Conservation (phyloP, 2,888 invertebrate genomes). For the Brachypalpus laphriformis region DNA sequence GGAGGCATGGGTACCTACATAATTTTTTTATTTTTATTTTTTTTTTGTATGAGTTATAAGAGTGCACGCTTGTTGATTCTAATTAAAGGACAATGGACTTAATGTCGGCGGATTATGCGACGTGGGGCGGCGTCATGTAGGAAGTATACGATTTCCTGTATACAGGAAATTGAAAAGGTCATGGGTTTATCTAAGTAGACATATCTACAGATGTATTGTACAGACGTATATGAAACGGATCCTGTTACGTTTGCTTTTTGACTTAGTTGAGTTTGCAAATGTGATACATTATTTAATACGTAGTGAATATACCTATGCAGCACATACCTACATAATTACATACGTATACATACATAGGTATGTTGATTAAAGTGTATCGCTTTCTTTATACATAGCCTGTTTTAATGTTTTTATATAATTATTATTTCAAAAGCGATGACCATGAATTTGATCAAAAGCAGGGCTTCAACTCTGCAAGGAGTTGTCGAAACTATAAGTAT, state of each 20-base stretch:
- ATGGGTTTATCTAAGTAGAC: not conserved
- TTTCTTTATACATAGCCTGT: too few relatives aligned
- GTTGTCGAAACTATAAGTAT: too few relatives aligned
- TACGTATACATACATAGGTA: too few relatives aligned
- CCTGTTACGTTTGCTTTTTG: not conserved
- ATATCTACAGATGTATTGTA: not conserved
- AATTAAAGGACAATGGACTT: slow-evolving; percentile 19
- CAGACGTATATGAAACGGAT: not conserved
- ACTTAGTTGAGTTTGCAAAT: not conserved
- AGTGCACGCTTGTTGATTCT: slow-evolving; percentile 28
- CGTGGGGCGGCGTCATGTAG: not conserved
- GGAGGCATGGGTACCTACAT: not conserved
- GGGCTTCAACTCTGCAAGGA: too few relatives aligned
- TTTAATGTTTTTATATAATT: too few relatives aligned
- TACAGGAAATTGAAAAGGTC: not conserved
- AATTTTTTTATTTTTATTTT: not conserved
- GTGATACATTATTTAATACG: too few relatives aligned
- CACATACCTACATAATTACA: too few relatives aligned
- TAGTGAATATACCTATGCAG: too few relatives aligned
- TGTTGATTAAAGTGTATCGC: too few relatives aligned
- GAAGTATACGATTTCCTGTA: slow-evolving; percentile 5
- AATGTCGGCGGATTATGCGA: not conserved
- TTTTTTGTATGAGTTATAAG: not conserved
- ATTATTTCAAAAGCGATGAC: too few relatives aligned
- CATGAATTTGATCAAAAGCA: too few relatives aligned